Percentiles rank a stretch among this genome's conserved stretches.
phyloP scores from a whole-genome alignment of 2,797 vertebrate genomes.

The Sebastes kiyomatsui region DNA sequence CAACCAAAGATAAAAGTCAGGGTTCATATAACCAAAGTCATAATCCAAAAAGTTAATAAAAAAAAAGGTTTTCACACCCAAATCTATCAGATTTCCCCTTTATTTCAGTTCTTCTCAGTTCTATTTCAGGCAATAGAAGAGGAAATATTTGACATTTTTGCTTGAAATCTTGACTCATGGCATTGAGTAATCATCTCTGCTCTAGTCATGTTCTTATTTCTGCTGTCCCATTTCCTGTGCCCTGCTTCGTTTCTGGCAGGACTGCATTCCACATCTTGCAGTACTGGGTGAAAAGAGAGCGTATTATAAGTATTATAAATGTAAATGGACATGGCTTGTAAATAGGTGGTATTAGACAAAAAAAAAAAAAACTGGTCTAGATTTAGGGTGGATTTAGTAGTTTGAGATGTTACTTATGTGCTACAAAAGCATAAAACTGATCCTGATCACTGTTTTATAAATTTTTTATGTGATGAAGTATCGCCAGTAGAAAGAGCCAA shows the following conservation, averaged over 20 bases:
- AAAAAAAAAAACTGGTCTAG: background rate
- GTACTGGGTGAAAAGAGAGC: background rate
- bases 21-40: background rate
- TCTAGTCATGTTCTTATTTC: background rate
- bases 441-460: background rate
- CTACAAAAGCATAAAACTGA: background rate
- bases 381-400: background rate
- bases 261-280: background rate
- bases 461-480: background rate
- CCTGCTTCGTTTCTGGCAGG: background rate
- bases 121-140: background rate
- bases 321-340: background rate
- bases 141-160: background rate
- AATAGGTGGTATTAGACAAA: background rate
- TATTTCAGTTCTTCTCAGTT: background rate
- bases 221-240: background rate
- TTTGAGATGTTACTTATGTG: background rate
- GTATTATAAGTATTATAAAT: background rate
- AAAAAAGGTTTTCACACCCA: background rate
- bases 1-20: background rate
- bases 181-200: background rate
- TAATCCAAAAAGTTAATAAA: background rate
- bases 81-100: background rate
- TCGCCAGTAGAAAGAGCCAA: background rate
- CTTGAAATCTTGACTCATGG: background rate